Evolutionary conservation across 2,888 invertebrate species (phyloP), one percentile per base, ranked within the genome.

Genomic region (Lymantria monacha): DNA sequence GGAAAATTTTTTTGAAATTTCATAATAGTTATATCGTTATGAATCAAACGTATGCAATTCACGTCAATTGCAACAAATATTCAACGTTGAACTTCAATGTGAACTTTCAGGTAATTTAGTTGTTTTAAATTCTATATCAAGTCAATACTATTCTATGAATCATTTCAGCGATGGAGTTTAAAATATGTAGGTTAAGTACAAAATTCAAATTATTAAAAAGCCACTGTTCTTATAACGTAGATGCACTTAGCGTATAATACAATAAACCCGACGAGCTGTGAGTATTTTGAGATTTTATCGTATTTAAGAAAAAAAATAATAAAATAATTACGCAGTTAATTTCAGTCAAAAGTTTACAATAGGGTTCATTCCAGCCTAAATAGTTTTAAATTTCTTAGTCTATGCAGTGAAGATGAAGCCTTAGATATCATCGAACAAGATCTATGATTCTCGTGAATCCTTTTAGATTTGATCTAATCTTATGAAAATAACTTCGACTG

Each of bases 211-310:
- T 87, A 90, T 86, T 85, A 87, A 86, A 83, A 68, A 64, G 83
- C 89, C 91, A 91, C 91, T 91, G 89, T 91, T 91, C 90, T 90
- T 85, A 87, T 88, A 89, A 87, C 76, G 91, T 91, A 91, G 91
- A 76, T 90, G 90, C 91, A 91, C 91, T 85, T 91, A 91, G 90
- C 83, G 84, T 87, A 81, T 81, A 84, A 85, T 84, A 88, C 85
- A 89, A 90, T 90, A 89, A 90, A 89, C 84, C 90, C 86, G 88
- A 91, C 77, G 91, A 91, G 90, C 91, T 91, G 91, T 91, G 91
- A 91, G 84, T 84, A 88, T 89, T 91, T 88, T 89, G 91, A 91
- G 90, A 90, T 91, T 90, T 91, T 90, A 91, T 89, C 90, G 88
- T 90, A 86, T 82, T 81, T 85, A 89, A 89, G 88, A 81, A 72